A percentile compares a stretch with the other conserved stretches of the same genome.
These are phyloP conservation scores for Drosophila mauritiana DNA, from an alignment of 1,140 invertebrate genomes.

Conservation along the genomic window DNA sequence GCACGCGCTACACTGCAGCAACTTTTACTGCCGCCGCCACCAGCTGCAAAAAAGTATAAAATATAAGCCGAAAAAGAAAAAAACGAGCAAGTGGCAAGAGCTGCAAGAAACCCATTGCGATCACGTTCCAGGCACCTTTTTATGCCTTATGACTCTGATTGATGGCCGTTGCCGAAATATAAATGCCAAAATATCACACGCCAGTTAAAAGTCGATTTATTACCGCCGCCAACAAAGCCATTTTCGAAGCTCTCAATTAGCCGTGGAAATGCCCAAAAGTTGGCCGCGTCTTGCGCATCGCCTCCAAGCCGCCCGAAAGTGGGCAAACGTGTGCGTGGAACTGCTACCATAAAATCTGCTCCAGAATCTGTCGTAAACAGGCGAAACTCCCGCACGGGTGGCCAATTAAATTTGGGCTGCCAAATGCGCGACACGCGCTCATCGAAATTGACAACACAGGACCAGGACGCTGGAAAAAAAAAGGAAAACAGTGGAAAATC, in stretches of 20 bases:
- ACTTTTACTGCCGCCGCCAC: conserved; percentile 37
- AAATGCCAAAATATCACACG: conserved; percentile 73
- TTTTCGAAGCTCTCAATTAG: conserved; percentile 33
- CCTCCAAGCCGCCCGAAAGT: conserved; percentile 21
- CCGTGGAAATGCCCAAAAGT: conserved; percentile 23
- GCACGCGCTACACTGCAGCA: conserved; percentile 11
- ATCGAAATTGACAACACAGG: conserved; percentile 26
- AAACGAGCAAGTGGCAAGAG: not conserved
- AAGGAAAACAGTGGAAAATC: conserved; percentile 4
- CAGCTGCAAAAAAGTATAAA: conserved; percentile 10
- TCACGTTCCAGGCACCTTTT: conserved; percentile 63
- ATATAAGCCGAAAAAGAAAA: not conserved
- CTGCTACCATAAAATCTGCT: conserved; percentile 24
- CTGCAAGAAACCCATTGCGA: conserved; percentile 35
- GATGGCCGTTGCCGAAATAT: conserved; percentile 50
- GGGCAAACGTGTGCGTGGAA: conserved; percentile 9
- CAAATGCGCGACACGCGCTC: conserved; percentile 64
- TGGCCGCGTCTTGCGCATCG: conserved; percentile 5
- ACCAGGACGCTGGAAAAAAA: not conserved
- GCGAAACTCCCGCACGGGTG: conserved; percentile 35
- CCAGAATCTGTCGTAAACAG: conserved; percentile 33
- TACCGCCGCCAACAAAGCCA: conserved; percentile 36
- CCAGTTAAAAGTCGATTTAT: conserved; percentile 56
- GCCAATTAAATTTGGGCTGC: conserved; percentile 60
- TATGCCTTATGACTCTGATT: conserved; percentile 60